Evolutionary conservation across 1,140 invertebrate species (phyloP).

Genomic region (Pogonus chalceus): DNA sequence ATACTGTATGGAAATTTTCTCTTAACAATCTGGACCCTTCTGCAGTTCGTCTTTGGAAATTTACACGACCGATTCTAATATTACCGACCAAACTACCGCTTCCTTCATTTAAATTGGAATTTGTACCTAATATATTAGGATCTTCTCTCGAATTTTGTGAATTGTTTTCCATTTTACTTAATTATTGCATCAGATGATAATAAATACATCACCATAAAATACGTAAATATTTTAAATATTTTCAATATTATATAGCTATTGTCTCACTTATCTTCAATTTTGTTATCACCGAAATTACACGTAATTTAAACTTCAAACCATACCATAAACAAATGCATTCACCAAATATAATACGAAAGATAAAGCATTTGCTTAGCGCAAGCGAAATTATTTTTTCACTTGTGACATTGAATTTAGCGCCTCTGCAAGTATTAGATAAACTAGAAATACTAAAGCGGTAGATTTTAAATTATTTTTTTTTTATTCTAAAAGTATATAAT

Average conservation of each 20-base stretch:
- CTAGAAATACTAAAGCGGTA: no score
- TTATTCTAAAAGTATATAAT: no score
- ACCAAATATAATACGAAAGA: no score
- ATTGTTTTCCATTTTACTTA: background rate
- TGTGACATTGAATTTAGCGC: no score
- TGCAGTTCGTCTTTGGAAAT: conserved; percentile 32
- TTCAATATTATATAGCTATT: background rate
- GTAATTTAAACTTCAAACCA: background rate
- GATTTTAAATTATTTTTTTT: no score
- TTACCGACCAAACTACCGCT: background rate
- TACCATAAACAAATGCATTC: no score
- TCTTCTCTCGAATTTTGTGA: background rate
- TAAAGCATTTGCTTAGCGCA: no score
- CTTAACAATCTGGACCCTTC: conserved; percentile 39
- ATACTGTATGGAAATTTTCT: conserved; percentile 41
- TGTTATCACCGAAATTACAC: background rate
- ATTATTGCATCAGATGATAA: background rate
- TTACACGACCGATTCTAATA: conserved; percentile 21
- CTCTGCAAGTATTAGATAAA: no score
- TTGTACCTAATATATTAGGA: background rate
- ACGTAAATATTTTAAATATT: background rate
- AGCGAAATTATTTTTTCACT: no score
- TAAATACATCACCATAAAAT: background rate
- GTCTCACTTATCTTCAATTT: background rate
- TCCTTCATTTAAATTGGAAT: background rate